A percentile compares a stretch with the other conserved stretches of the same genome.
Evolutionary conservation across 64 coral and sea anemone genomes (phyloP).

Genomic region (Porites lutea): DNA sequence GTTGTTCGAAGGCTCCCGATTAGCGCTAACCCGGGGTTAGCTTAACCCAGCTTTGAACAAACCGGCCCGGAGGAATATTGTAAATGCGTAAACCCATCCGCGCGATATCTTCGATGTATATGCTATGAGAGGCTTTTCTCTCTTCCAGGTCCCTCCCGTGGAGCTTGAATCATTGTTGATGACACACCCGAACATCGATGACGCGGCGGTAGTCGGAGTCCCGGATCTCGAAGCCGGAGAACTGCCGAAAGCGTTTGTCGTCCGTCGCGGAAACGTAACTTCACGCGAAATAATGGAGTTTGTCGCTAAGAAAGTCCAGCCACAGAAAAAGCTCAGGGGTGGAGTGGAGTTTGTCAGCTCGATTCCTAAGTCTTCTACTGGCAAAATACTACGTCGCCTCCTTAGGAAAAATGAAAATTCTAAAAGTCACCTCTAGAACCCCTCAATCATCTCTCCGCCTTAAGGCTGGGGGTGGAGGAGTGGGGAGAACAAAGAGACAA

Average conservation of each 20-base stretch:
- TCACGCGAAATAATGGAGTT: constrained; percentile 43
- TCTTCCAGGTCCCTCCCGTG: constrained; percentile 60
- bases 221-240: constrained; percentile 72
- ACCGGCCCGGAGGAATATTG: too few species aligned
- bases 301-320: constrained; percentile 45
- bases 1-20: too few species aligned
- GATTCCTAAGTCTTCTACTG: constrained; percentile 47
- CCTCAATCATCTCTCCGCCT: too few species aligned
- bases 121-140: not conserved
- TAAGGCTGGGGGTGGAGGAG: too few species aligned
- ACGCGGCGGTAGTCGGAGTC: constrained; percentile 76
- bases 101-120: too few species aligned
- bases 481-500: too few species aligned
- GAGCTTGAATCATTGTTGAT: constrained; percentile 72
- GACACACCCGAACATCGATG: constrained; percentile 46
- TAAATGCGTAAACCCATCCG: too few species aligned
- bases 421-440: not conserved
- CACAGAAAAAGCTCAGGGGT: constrained; percentile 72
- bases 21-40: too few species aligned
- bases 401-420: constrained; percentile 20
- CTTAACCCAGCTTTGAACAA: too few species aligned
- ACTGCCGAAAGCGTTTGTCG: constrained; percentile 78
- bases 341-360: constrained; percentile 66
- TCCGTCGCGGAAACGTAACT: constrained; percentile 47
- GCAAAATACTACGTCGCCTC: constrained; percentile 59